These are phyloP conservation scores for Argyresthia albistria DNA, from an alignment of 2,888 invertebrate genomes.

Conservation along the genomic window DNA sequence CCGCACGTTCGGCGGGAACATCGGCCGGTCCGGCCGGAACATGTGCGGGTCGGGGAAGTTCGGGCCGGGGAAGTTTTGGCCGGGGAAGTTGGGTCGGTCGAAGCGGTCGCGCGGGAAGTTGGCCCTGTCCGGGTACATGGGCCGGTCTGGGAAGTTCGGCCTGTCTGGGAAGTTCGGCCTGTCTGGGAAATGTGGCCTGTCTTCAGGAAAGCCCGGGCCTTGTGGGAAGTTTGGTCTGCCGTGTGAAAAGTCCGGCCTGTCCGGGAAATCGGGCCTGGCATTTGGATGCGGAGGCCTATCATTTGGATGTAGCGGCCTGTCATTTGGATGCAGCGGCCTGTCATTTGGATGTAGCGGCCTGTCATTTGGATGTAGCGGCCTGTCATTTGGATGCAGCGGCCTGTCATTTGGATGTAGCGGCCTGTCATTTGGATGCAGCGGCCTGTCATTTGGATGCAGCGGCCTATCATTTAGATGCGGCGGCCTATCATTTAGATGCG, in stretches of 20 bases:
- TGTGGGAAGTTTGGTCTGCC: slow-evolving; percentile 17
- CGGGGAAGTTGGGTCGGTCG: background rate
- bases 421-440: too few relatives aligned
- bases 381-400: too few relatives aligned
- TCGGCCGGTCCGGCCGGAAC: slow-evolving; percentile 1
- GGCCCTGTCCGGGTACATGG: background rate
- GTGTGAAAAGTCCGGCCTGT: slow-evolving; percentile 2
- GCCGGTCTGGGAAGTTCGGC: background rate
- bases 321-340: too few relatives aligned
- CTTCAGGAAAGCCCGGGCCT: slow-evolving; percentile 23
- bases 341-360: too few relatives aligned
- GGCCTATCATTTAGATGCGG: too few relatives aligned
- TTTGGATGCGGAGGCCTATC: too few relatives aligned
- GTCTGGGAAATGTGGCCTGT: background rate
- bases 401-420: too few relatives aligned
- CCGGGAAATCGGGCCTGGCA: background rate
- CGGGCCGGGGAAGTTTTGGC: background rate
- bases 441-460: too few relatives aligned
- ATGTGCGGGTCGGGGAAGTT: background rate
- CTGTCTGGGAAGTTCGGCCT: background rate
- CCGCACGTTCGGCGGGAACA: background rate
- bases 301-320: too few relatives aligned
- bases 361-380: too few relatives aligned
- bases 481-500: too few relatives aligned
- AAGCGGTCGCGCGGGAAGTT: too few relatives aligned